Conservation (phyloP, 2,888 invertebrate genomes). For the Camponotus fellah region DNA sequence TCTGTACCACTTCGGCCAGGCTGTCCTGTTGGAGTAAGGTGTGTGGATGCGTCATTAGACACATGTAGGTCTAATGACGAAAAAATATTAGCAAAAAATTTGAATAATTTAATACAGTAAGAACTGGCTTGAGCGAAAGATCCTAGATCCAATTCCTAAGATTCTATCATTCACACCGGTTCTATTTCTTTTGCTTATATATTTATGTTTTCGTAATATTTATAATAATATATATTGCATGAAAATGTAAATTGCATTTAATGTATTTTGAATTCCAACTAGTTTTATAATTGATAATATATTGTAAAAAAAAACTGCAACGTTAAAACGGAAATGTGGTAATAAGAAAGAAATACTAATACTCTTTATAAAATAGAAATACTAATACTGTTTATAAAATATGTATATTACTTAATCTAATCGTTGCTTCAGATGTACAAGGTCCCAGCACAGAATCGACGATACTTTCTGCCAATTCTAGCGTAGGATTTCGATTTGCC, state of each 20-base stretch:
- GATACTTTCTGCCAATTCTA: slow-evolving; percentile 85
- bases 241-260: not conserved
- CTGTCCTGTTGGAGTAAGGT: slow-evolving; percentile 65
- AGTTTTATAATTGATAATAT: not conserved
- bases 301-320: not conserved
- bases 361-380: not conserved
- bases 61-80: slow-evolving; percentile 36
- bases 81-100: not conserved
- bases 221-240: not conserved
- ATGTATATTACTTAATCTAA: slow-evolving; percentile 73
- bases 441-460: slow-evolving; percentile 85
- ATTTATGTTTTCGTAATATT: not conserved
- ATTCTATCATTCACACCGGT: not conserved
- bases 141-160: not conserved
- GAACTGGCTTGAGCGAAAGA: not conserved
- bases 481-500: slow-evolving; percentile 78
- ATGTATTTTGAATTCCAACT: not conserved
- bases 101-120: not conserved
- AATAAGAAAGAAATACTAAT: not conserved
- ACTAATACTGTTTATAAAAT: not conserved
- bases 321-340: not conserved
- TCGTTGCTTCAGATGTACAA: slow-evolving; percentile 78
- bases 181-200: no score
- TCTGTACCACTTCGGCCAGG: slow-evolving; percentile 63
- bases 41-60: slow-evolving; percentile 40